Percentiles rank a stretch among this genome's conserved stretches.
These are phyloP conservation scores for Psix sp. DNA, from an alignment of 1,140 invertebrate genomes.

Conservation along the genomic window DNA sequence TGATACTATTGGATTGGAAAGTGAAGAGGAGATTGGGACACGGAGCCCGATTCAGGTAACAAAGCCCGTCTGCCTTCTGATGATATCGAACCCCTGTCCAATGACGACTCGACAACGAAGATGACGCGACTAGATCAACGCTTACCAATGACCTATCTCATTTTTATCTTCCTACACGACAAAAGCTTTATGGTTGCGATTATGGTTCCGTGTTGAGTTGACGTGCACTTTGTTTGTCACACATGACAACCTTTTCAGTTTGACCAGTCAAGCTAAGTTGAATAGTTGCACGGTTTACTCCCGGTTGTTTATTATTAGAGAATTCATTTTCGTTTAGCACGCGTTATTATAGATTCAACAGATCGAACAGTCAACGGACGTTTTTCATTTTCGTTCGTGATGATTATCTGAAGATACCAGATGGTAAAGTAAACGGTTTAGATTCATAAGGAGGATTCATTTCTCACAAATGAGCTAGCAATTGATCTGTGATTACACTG, in stretches of 20 bases:
- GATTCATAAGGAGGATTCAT: constrained; percentile 6
- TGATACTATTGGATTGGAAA: background rate
- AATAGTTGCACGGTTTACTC: no score
- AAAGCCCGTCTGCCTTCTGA: constrained; percentile 38
- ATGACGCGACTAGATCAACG: constrained; percentile 48
- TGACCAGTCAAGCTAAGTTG: no score
- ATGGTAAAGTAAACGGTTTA: constrained; percentile 45
- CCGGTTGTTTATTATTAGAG: no score
- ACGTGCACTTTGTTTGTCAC: constrained; percentile 16
- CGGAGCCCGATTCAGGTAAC: constrained; percentile 45
- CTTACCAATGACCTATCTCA: constrained; percentile 35
- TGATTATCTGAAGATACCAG: constrained; percentile 22
- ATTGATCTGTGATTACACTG: no score
- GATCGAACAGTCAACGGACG: no score
- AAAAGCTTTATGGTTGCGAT: constrained; percentile 3
- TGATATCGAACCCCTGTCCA: constrained; percentile 42
- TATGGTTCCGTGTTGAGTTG: constrained; percentile 13
- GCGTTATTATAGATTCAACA: no score
- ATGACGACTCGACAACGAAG: constrained; percentile 53
- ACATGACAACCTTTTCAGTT: constrained; percentile 23
- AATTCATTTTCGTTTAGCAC: no score
- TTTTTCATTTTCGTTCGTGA: constrained; percentile 17
- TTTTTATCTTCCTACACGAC: constrained; percentile 36
- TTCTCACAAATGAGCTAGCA: no score
- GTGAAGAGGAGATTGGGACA: background rate